These are phyloP conservation scores for Apoda limacodes DNA, from an alignment of 2,888 invertebrate species.

Conservation along the genomic window DNA sequence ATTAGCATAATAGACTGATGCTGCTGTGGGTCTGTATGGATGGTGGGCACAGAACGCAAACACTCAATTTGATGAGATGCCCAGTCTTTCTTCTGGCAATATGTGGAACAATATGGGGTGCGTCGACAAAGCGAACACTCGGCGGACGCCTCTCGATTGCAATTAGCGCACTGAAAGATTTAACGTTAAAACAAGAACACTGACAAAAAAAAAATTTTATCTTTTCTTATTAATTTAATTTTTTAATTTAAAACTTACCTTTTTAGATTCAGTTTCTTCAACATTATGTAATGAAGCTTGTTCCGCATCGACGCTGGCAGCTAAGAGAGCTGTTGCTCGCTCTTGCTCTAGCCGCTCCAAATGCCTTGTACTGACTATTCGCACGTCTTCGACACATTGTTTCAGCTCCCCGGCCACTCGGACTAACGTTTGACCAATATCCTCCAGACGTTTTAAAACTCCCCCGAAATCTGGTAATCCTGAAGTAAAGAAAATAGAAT, in stretches of 20 bases:
- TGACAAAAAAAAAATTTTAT: neutral
- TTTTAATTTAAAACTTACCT: no score
- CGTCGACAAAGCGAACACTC: conserved; percentile 89
- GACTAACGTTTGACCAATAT: conserved; percentile 75
- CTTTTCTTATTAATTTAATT: no score
- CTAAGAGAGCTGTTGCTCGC: conserved; percentile 74
- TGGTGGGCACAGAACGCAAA: conserved; percentile 74
- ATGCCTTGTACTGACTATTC: conserved; percentile 74
- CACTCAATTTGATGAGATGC: conserved; percentile 86
- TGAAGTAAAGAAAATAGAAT: conserved; percentile 21
- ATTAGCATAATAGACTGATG: conserved; percentile 88
- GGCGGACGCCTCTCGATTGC: conserved; percentile 87
- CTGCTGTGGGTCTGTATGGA: conserved; percentile 50
- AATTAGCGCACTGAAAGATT: conserved; percentile 85
- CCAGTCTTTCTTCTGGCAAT: conserved; percentile 93
- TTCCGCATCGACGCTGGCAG: conserved; percentile 74
- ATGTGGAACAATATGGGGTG: conserved; percentile 90
- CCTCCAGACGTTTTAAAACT: conserved; percentile 75
- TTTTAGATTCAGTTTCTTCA: conserved; percentile 78
- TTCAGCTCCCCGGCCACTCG: conserved; percentile 78
- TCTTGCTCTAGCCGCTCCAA: conserved; percentile 72
- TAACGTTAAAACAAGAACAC: no score
- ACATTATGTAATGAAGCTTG: conserved; percentile 49
- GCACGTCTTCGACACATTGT: conserved; percentile 80
- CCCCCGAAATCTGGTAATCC: conserved; percentile 43